Conservation (phyloP, 2,113 vertebrate species). For the Ictalurus furcatus region DNA sequence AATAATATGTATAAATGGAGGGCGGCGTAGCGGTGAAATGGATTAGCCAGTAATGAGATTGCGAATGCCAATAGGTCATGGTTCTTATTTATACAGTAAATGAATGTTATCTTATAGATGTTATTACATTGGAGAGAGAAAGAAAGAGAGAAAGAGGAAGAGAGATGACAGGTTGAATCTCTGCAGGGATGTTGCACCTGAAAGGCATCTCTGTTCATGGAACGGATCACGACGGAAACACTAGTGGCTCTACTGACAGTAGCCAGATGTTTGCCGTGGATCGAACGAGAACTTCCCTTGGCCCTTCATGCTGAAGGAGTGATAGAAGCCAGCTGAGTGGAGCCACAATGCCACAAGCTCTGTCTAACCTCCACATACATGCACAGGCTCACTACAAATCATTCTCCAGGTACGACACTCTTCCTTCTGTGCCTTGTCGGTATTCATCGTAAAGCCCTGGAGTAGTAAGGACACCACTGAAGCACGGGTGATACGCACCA, state of each 20-base stretch:
- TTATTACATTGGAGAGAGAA: conserved; percentile 1
- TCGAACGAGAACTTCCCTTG: conserved; percentile 67
- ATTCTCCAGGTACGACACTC: neutral
- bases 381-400: neutral
- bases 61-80: conserved; percentile 41
- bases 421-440: neutral
- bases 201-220: conserved; percentile 67
- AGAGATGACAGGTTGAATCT: conserved; percentile 56
- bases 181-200: conserved; percentile 63
- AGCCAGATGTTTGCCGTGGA: conserved; percentile 70
- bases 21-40: conserved; percentile 2
- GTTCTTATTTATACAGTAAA: conserved; percentile 18
- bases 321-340: conserved; percentile 49
- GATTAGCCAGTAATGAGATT: conserved; percentile 44
- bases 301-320: conserved; percentile 56
- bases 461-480: neutral
- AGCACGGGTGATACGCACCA: neutral
- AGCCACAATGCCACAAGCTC: conserved; percentile 28
- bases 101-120: conserved; percentile 3
- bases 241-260: conserved; percentile 61
- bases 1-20: conserved; percentile 31
- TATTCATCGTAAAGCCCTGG: neutral
- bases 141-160: conserved; percentile 26
- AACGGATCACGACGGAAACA: conserved; percentile 46
- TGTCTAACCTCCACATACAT: conserved; percentile 12